Conservation (phyloP, 2,113 vertebrate genomes). For the Callipepla squamata region DNA sequence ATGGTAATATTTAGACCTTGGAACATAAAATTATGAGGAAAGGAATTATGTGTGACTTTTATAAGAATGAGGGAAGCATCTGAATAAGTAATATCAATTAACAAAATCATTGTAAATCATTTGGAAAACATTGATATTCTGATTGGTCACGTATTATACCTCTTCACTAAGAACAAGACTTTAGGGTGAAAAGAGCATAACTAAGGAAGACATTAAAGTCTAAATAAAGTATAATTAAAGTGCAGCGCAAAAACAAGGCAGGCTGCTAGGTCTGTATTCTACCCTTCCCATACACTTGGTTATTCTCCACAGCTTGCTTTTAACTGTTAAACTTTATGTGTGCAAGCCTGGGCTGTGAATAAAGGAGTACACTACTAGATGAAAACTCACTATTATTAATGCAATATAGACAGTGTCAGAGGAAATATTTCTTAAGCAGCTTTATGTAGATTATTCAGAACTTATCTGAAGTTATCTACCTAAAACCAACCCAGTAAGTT, state of each 20-base stretch:
- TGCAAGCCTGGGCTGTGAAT: neutral
- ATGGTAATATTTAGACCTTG: too few relatives aligned
- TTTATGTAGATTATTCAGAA: neutral
- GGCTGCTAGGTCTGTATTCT: rapidly evolving
- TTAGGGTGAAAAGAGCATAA: neutral
- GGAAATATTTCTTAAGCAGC: neutral
- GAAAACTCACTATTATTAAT: neutral
- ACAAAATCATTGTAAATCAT: neutral
- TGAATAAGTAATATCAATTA: neutral
- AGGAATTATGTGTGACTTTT: neutral
- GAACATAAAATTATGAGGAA: neutral
- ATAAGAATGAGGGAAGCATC: neutral
- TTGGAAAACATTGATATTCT: neutral
- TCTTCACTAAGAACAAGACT: neutral
- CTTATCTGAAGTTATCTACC: neutral
- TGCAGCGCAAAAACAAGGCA: neutral
- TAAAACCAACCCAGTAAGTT: neutral
- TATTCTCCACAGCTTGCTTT: neutral
- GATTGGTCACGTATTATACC: neutral
- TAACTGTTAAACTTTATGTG: neutral
- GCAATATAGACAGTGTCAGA: neutral
- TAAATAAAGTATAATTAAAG: neutral
- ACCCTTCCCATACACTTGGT: neutral
- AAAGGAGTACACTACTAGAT: neutral
- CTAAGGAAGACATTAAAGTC: neutral